Evolutionary conservation across 2,888 invertebrate species (phyloP).

Genomic region (Fissipunctia ypsillon): DNA sequence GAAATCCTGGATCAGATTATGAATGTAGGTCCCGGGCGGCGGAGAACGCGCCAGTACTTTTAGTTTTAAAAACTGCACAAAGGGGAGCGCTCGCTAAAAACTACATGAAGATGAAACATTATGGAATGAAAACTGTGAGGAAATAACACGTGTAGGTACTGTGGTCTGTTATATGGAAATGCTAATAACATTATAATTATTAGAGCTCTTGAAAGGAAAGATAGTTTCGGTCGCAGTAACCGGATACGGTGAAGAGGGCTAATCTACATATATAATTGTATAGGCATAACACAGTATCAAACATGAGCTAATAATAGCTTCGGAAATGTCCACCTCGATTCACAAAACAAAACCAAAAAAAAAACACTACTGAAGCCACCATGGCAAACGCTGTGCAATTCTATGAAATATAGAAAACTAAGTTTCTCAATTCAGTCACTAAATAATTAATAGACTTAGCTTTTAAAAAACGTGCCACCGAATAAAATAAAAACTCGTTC

Average conservation of each 20-base stretch:
- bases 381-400: not conserved
- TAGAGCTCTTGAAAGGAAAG: not conserved
- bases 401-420: not conserved
- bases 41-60: conserved; percentile 42
- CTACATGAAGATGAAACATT: conserved; percentile 20
- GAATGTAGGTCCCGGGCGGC: conserved; percentile 69
- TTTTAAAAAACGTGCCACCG: conserved; percentile 9
- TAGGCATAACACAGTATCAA: not conserved
- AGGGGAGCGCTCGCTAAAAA: conserved; percentile 49
- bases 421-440: conserved; percentile 19
- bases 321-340: not conserved
- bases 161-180: not conserved
- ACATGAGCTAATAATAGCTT: not conserved
- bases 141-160: not conserved
- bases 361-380: not conserved
- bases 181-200: not conserved
- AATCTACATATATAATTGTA: not conserved
- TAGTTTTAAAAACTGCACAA: conserved; percentile 59
- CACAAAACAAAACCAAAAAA: not conserved
- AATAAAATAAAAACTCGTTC: conserved; percentile 46
- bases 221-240: not conserved
- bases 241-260: not conserved
- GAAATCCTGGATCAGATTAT: conserved; percentile 82
- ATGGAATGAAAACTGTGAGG: conserved; percentile 2
- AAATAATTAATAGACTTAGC: conserved; percentile 17